Conservation (phyloP, 2,888 invertebrate species). For the Helobdella robusta region DNA sequence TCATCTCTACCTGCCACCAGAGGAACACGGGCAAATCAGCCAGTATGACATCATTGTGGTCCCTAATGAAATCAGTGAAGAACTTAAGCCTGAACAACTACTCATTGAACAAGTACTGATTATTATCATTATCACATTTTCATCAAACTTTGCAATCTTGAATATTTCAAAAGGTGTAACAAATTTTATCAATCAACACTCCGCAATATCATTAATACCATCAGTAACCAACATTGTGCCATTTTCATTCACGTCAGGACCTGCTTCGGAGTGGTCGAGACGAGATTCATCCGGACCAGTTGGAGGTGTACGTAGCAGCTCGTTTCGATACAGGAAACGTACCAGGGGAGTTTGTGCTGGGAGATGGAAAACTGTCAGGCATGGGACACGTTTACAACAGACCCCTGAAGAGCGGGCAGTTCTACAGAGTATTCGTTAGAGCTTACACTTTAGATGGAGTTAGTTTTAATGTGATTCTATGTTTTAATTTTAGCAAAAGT, state of each 20-base stretch:
- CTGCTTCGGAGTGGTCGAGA: not conserved
- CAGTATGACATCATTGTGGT: conserved; percentile 93
- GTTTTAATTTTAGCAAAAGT: too few relatives aligned
- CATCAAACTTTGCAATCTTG: too few relatives aligned
- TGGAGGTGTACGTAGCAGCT: conserved; percentile 19
- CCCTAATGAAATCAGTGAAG: conserved; percentile 57
- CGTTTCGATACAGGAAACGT: conserved; percentile 11
- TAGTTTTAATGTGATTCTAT: conserved; percentile 38
- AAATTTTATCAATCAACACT: too few relatives aligned
- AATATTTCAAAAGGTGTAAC: too few relatives aligned
- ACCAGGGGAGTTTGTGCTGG: conserved; percentile 45
- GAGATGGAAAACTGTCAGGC: conserved; percentile 54
- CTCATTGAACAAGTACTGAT: conserved; percentile 39
- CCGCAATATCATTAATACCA: not conserved
- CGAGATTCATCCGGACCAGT: not conserved
- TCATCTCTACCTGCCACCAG: conserved; percentile 60
- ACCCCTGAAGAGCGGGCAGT: conserved; percentile 68
- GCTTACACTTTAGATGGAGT: conserved; percentile 82
- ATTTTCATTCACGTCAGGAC: conserved; percentile 1
- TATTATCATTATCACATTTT: not conserved
- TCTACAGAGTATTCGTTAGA: conserved; percentile 80
- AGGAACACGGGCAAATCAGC: conserved; percentile 93
- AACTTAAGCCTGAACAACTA: conserved; percentile 45
- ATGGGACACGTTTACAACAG: conserved; percentile 74
- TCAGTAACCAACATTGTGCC: not conserved